Evolutionary conservation across 1,140 invertebrate species (phyloP).

Genomic region (Drosophila tropicalis): DNA sequence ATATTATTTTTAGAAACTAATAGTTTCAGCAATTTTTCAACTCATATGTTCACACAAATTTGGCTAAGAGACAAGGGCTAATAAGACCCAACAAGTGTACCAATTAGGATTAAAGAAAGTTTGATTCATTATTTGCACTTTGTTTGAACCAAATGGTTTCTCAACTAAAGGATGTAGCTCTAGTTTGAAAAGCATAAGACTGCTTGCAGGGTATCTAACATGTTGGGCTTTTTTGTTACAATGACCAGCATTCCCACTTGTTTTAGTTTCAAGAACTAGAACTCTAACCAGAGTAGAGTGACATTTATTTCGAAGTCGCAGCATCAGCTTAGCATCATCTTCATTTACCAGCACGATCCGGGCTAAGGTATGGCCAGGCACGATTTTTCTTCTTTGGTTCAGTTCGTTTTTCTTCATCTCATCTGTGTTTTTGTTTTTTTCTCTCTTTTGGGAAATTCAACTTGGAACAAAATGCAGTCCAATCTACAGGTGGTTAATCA

Average conservation of each 20-base stretch:
- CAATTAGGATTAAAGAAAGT: no score
- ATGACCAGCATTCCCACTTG: constrained; percentile 18
- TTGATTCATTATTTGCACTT: no score
- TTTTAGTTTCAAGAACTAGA: constrained; percentile 44
- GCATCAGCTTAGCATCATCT: constrained; percentile 55
- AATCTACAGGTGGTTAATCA: constrained; percentile 82
- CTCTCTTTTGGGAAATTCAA: constrained; percentile 3
- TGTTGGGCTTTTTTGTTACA: not conserved
- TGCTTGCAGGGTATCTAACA: constrained; percentile 16
- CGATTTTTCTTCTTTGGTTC: constrained; percentile 47
- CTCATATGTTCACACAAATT: no score
- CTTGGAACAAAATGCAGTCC: constrained; percentile 56
- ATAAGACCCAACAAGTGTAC: no score
- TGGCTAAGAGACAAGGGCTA: no score
- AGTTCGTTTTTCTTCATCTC: constrained; percentile 12
- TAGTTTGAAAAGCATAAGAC: no score
- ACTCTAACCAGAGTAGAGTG: constrained; percentile 33
- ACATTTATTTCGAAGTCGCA: constrained; percentile 45
- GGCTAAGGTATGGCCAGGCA: constrained; percentile 48
- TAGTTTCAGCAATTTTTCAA: no score
- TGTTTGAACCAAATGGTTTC: no score
- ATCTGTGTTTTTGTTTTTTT: not conserved
- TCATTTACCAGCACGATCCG: constrained; percentile 56
- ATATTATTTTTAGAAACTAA: no score
- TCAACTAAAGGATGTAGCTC: no score